Base-by-base conservation (phyloP, 2,797 vertebrate genomes). In the Crypturellus tataupa region DNA sequence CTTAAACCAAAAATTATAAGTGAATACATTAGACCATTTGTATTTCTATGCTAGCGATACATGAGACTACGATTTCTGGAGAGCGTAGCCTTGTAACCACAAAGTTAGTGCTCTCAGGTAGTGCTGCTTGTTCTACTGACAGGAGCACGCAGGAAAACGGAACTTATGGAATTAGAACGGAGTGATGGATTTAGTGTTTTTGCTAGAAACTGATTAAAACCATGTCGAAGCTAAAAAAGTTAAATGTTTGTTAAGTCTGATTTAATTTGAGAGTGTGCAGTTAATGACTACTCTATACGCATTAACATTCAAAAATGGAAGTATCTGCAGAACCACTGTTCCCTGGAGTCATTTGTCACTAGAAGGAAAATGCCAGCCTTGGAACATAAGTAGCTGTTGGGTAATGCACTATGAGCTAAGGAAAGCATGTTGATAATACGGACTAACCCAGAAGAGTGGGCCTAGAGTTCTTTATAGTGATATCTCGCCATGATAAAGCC, bases 241-340 rank as follows among this genome's bases (percentile, higher is more conserved):
- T 6, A 67, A 49, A 49, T 23, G 21, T 73, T 76, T 49, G 35
- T 63, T 81, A 81, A 76, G 17, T 84, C 42, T 91, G 84, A 71
- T 94, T 85, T 90, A 63, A 89, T 94, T 94, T 84, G 35, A 53
- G 94, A 78, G 49, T 55, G 68, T 75, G 82, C 62, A 77, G 59
- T 89, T 95, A 94, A 93, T 93, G 88, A 96, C 92, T 87, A 71
- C 27, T 56, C 60, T 60, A 33, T 13, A 40, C 39, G 47, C 24
- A 78, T 84, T 85, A 91, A 64, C 42, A 80, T 86, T 68, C 58
- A 60, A 40, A 93, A 85, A 65, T 31, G 56, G 71, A 82, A 93
- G 70, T 83, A 46, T 72, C 80, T 89, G n/a, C 59, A 60, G 77
- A 89, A 76, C 44, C 24, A 27, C 69, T 72, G 6, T 42, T 94